phyloP scores from a whole-genome alignment of 2,888 invertebrate species.

The Antheraea assamensis region DNA sequence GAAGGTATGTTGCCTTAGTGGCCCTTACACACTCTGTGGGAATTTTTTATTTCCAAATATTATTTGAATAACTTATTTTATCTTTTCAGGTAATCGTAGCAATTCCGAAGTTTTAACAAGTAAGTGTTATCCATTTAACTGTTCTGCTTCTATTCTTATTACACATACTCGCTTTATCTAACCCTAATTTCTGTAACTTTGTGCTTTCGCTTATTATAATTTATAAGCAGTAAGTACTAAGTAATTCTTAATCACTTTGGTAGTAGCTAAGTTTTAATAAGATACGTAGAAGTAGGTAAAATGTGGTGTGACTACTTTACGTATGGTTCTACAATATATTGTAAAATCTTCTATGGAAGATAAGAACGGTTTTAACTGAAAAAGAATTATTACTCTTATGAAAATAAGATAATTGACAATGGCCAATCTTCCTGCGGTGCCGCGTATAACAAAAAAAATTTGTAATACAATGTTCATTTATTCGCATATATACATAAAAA shows the following conservation, averaged over 20 bases:
- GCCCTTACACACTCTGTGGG: too few species aligned
- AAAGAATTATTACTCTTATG: not conserved
- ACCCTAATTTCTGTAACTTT: not conserved
- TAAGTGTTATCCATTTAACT: not conserved
- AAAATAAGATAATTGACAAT: not conserved
- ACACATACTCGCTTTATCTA: too few species aligned
- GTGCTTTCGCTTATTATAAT: not conserved
- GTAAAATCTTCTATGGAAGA: too few species aligned
- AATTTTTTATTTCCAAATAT: not conserved
- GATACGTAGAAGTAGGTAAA: not conserved
- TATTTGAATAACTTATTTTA: not conserved
- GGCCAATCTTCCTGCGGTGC: not conserved
- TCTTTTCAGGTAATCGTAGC: constrained; percentile 1
- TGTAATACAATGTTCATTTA: not conserved
- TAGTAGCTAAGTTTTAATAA: not conserved
- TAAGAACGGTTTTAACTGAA: not conserved
- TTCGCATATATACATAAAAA: too few species aligned
- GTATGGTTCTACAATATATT: not conserved
- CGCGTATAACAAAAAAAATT: not conserved
- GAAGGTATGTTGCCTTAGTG: too few species aligned
- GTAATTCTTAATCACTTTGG: too few species aligned
- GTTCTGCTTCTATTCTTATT: not conserved
- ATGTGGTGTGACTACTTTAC: not conserved
- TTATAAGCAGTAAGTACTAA: not conserved
- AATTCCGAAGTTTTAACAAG: not conserved